phyloP scores from a whole-genome alignment of 2,888 invertebrate genomes.

The Hyposoter dolosus region DNA sequence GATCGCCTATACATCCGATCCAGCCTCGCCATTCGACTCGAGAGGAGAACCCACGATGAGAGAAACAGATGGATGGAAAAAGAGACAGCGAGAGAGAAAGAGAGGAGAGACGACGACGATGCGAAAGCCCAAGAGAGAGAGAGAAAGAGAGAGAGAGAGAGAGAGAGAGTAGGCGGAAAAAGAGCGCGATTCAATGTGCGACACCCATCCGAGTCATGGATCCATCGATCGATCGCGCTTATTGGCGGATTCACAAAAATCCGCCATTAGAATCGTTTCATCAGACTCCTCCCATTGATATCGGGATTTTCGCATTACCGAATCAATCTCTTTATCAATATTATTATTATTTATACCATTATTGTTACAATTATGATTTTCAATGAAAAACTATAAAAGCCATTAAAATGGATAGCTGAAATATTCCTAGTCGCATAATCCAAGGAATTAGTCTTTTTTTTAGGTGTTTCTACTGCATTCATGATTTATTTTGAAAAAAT shows the following conservation, averaged over 20 bases:
- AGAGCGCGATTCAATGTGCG: conserved; percentile 61
- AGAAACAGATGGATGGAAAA: conserved; percentile 4
- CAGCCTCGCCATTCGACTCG: conserved; percentile 22
- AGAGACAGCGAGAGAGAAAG: conserved; percentile 30
- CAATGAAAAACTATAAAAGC: no score
- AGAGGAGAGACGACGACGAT: not conserved
- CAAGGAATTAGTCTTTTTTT: no score
- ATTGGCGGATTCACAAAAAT: conserved; percentile 80
- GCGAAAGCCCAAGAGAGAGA: conserved; percentile 48
- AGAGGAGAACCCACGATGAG: conserved; percentile 32
- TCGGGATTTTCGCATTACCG: conserved; percentile 54
- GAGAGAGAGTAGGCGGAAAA: conserved; percentile 69
- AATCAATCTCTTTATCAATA: not conserved
- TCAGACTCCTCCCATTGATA: conserved; percentile 80
- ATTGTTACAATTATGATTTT: not conserved
- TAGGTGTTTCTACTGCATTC: no score
- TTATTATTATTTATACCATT: not conserved
- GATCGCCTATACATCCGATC: conserved; percentile 40
- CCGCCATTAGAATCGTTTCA: conserved; percentile 82
- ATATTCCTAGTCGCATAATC: no score
- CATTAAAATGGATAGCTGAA: no score
- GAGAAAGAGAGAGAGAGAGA: conserved; percentile 45
- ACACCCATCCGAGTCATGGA: conserved; percentile 68
- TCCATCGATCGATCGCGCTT: conserved; percentile 68
- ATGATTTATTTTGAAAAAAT: no score